These are phyloP conservation scores for Halcyon smyrnensis DNA, from an alignment of 2,797 vertebrate species.

Conservation along the genomic window DNA sequence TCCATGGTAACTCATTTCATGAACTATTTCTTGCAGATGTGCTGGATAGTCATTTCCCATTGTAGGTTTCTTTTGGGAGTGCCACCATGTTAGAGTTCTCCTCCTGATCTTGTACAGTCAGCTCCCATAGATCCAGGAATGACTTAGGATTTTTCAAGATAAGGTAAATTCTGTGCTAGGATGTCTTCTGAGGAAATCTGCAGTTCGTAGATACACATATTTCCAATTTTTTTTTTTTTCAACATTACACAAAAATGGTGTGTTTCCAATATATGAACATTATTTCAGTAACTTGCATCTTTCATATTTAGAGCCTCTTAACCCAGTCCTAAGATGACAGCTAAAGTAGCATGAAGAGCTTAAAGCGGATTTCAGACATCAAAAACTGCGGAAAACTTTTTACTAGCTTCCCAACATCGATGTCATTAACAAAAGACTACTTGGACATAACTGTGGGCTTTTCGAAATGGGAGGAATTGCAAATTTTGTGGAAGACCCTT, in stretches of 20 bases:
- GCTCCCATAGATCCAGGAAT: not conserved
- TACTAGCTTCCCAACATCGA: not conserved
- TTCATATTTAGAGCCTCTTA: not conserved
- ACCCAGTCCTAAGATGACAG: not conserved
- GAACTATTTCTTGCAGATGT: not conserved
- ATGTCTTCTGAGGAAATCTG: not conserved
- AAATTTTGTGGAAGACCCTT: not conserved
- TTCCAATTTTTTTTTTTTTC: not conserved
- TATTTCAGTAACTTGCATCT: not conserved
- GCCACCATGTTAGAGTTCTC: not conserved
- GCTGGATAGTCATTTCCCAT: not conserved
- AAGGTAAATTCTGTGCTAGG: not conserved
- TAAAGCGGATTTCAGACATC: not conserved
- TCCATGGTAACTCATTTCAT: not conserved
- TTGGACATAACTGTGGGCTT: not conserved
- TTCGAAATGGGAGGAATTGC: not conserved
- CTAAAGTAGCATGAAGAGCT: not conserved
- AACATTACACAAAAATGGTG: not conserved
- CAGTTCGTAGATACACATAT: not conserved
- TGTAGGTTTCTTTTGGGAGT: not conserved
- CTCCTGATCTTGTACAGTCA: not conserved
- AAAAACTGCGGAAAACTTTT: not conserved
- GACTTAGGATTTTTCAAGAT: not conserved
- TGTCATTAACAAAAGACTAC: not conserved
- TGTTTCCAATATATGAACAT: not conserved